Evolutionary conservation across 2,888 invertebrate genomes (phyloP), one percentile per base, ranked within the genome.

Genomic region (Lutraria lutraria): DNA sequence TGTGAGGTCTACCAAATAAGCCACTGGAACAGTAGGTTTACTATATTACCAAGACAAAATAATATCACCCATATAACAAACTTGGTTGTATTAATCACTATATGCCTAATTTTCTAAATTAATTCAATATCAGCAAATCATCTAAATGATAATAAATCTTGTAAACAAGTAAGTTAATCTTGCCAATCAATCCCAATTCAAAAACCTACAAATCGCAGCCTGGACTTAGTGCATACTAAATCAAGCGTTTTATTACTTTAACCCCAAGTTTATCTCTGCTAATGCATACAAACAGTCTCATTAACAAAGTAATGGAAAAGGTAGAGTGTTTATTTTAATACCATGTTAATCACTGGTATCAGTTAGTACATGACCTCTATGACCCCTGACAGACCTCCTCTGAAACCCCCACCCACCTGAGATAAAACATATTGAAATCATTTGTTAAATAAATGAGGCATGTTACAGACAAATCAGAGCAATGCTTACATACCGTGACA

Each of bases 241-340:
- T 76, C 76, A 76, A 31, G 31, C 31, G 21, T 72, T 88, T 88
- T 88, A 88, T 85, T 29, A 76, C 85, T 88, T 85, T 88, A 56
- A 88, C 88, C 88, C 85, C 81, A 79, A 34, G 85, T 80, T 88
- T 85, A 88, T 88, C 88, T 85, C 43, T 10, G 34, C 85, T 72
- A 31, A 81, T 88, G 81, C 81, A 88, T 88, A 85, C 82, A 82
- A 85, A 88, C 81, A 25, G 85, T 82, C 82, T 88, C 88, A 88
- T 88, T 88, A 88, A 82, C 25, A 31, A 60, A 84, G 53, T 25
- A 81, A 84, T 81, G 68, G 56, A 76, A n/a, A 76, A 76, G 34
- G 29, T 76, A 25, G 31, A 76, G 76, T 76, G 76, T 34, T 81
- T 84, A 54, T 34, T 85, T 85, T 60, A 80, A 56, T 34, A 85